Percentiles rank a stretch among this genome's conserved stretches.
Conservation (phyloP, 2,888 invertebrate genomes). For the Acanthosepion pharaonis region DNA sequence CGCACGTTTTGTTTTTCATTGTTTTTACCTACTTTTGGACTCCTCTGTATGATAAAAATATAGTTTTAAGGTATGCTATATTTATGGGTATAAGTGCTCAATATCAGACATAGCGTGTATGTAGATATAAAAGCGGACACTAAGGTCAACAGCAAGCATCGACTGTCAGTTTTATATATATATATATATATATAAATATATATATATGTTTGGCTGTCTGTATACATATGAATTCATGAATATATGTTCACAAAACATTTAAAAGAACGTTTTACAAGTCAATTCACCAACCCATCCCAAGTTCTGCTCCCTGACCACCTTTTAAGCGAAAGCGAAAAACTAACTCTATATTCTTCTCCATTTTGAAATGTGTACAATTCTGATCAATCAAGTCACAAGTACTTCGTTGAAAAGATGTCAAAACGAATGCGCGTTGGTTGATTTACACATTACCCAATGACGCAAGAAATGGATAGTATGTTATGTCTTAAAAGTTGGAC, state of each 20-base stretch:
- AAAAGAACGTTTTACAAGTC: neutral
- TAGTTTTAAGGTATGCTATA: too few species aligned
- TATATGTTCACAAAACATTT: neutral
- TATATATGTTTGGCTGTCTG: neutral
- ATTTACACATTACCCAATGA: constrained; percentile 18
- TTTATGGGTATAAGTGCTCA: too few species aligned
- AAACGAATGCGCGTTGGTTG: neutral
- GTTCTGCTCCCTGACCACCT: neutral
- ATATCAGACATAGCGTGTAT: too few species aligned
- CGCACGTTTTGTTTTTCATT: too few species aligned
- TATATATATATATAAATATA: too few species aligned
- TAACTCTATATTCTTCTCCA: neutral
- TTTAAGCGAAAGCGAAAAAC: neutral
- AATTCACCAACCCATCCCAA: neutral
- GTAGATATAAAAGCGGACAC: too few species aligned
- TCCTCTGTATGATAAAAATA: too few species aligned
- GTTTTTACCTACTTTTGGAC: too few species aligned
- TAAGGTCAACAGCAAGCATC: too few species aligned
- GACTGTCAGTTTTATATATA: too few species aligned
- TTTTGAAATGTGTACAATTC: neutral
- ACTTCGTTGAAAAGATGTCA: neutral
- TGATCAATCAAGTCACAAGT: neutral
- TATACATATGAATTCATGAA: too few species aligned
- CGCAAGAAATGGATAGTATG: neutral
- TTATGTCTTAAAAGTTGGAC: neutral